A percentile compares a stretch with the other conserved stretches of the same genome.
Conservation (phyloP, 1,140 invertebrate genomes). For the Ridgeia piscesae region DNA sequence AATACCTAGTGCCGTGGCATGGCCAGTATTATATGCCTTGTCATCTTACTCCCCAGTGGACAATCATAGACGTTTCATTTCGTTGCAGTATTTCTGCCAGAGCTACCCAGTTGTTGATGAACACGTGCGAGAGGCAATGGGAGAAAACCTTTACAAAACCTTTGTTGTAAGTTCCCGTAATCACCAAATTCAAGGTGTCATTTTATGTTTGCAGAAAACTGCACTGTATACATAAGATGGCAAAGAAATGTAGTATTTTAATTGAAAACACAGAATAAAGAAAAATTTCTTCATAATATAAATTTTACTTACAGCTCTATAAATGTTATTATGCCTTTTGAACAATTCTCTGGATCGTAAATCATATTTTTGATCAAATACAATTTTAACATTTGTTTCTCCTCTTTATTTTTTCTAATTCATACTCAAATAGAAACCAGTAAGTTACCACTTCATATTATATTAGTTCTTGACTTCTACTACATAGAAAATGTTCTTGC, state of each 20-base stretch:
- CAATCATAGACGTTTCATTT: conserved; percentile 18
- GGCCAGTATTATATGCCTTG: neutral
- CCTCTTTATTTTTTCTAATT: neutral
- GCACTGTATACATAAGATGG: neutral
- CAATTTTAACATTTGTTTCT: neutral
- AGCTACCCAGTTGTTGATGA: conserved; percentile 57
- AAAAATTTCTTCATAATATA: neutral
- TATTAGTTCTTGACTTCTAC: neutral
- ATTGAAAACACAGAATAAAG: neutral
- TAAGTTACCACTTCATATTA: neutral
- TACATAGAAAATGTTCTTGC: too few relatives aligned
- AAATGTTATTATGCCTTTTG: neutral
- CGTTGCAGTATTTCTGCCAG: conserved; percentile 51
- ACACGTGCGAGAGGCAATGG: conserved; percentile 55
- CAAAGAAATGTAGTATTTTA: neutral
- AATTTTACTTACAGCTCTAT: neutral
- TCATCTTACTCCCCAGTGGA: neutral
- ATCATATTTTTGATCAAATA: neutral
- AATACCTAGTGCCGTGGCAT: too few relatives aligned
- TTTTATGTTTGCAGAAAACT: neutral
- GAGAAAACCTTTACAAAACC: conserved; percentile 52
- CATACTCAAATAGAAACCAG: neutral
- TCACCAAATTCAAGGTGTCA: neutral
- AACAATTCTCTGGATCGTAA: neutral
- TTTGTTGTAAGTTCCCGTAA: conserved; percentile 49